Evolutionary conservation across 2,113 vertebrate genomes (phyloP).

Genomic region (Lampris megalopsis): DNA sequence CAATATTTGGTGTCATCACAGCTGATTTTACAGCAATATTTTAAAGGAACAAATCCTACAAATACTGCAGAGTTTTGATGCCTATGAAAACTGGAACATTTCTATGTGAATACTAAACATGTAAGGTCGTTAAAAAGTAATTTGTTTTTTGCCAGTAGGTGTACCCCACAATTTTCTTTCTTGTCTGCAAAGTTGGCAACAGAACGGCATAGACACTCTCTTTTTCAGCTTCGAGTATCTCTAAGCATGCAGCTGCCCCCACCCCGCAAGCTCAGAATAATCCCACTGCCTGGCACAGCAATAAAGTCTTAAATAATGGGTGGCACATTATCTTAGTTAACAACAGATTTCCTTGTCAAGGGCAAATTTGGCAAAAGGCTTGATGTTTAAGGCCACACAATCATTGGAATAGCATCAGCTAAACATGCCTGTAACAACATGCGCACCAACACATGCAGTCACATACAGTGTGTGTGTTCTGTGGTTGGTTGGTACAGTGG

Average conservation of each 20-base stretch:
- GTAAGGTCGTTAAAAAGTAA: slow-evolving; percentile 37
- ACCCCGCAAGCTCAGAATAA: slow-evolving; percentile 66
- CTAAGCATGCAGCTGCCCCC: slow-evolving; percentile 71
- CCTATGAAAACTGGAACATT: slow-evolving; percentile 35
- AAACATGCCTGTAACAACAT: slow-evolving; percentile 52
- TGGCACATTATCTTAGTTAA: slow-evolving; percentile 74
- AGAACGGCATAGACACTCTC: slow-evolving; percentile 62
- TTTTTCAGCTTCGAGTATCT: slow-evolving; percentile 70
- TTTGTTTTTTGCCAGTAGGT: slow-evolving; percentile 56
- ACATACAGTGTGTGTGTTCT: slow-evolving; percentile 60
- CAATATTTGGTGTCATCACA: slow-evolving; percentile 20
- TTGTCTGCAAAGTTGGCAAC: slow-evolving; percentile 67
- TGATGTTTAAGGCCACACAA: slow-evolving; percentile 80
- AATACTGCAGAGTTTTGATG: slow-evolving; percentile 27
- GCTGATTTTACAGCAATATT: slow-evolving; percentile 29
- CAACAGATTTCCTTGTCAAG: slow-evolving; percentile 78
- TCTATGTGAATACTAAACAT: slow-evolving; percentile 39
- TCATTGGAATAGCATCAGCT: slow-evolving; percentile 76
- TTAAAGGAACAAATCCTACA: slow-evolving; percentile 24
- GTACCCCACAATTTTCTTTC: slow-evolving; percentile 58
- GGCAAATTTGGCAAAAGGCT: slow-evolving; percentile 79
- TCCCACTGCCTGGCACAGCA: slow-evolving; percentile 71
- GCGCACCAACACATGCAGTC: slow-evolving; percentile 5
- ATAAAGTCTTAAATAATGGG: slow-evolving; percentile 72
- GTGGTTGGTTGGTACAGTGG: slow-evolving; percentile 85